Percentiles rank a stretch among this genome's conserved stretches.
These are phyloP conservation scores for Leucoptera coffeella DNA, from an alignment of 2,888 invertebrate species.

Conservation along the genomic window DNA sequence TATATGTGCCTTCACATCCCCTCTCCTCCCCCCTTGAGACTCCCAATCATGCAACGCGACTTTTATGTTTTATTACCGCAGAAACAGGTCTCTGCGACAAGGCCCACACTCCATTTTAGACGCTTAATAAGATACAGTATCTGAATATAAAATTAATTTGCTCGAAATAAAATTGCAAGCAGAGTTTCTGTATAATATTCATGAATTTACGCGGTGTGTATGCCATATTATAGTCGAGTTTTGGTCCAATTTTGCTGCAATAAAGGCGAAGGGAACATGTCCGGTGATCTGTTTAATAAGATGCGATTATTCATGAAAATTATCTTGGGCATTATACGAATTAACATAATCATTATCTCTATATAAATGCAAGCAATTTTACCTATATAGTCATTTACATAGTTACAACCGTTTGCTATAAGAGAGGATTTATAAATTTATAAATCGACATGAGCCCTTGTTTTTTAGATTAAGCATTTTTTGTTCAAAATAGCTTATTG, in stretches of 20 bases:
- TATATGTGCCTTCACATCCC: slow-evolving; percentile 15
- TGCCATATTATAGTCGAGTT: not conserved
- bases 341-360: slow-evolving; percentile 4
- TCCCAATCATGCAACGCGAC: slow-evolving; percentile 10
- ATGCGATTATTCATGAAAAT: slow-evolving; percentile 15
- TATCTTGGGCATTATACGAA: slow-evolving; percentile 6
- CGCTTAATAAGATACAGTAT: slow-evolving; percentile 29
- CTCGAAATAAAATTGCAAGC: slow-evolving; percentile 15
- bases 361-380: no score
- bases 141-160: slow-evolving; percentile 32
- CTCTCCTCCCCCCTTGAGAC: slow-evolving; percentile 3
- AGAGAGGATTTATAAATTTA: no score
- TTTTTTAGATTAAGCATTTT: no score
- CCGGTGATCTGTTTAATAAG: slow-evolving; percentile 9
- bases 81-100: slow-evolving; percentile 21
- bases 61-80: slow-evolving; percentile 18
- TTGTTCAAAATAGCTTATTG: no score
- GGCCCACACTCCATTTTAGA: slow-evolving; percentile 37
- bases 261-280: slow-evolving; percentile 11
- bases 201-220: no score
- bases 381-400: not conserved
- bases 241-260: not conserved
- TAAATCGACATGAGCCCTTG: no score
- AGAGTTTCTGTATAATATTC: no score
- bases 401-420: no score